phyloP scores from a whole-genome alignment of 2,797 vertebrate species.

The Micromesistius poutassou region DNA sequence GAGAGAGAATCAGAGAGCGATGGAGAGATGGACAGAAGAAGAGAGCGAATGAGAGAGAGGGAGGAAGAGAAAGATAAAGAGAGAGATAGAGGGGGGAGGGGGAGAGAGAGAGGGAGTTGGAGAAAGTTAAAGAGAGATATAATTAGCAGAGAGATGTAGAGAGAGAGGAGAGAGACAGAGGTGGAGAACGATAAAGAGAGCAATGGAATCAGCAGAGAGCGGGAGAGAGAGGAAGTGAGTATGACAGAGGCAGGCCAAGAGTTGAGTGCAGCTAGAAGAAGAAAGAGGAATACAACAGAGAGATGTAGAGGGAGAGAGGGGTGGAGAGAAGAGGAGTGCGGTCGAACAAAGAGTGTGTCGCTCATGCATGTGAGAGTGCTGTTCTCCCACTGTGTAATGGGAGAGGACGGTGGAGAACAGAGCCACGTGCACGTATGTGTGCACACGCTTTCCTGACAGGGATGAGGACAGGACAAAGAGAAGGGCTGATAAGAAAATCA shows the following conservation, averaged over 20 bases:
- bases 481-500: constrained; percentile 3
- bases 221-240: background rate
- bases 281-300: background rate
- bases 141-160: background rate
- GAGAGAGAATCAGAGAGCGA: background rate
- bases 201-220: background rate
- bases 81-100: background rate
- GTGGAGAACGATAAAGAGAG: background rate
- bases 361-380: constrained; percentile 1
- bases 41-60: background rate
- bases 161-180: background rate
- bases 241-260: constrained; percentile 9
- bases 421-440: background rate
- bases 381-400: background rate
- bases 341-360: constrained; percentile 24
- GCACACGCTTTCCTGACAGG: background rate
- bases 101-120: background rate
- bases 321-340: constrained; percentile 11
- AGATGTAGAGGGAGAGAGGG: constrained; percentile 9
- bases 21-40: background rate
- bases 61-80: background rate
- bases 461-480: background rate
- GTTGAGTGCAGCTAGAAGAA: constrained; percentile 10
- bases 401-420: background rate
- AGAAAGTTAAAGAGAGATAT: background rate